Base-by-base conservation (phyloP, 1,140 invertebrate genomes). In the Brachionus koreanus region DNA sequence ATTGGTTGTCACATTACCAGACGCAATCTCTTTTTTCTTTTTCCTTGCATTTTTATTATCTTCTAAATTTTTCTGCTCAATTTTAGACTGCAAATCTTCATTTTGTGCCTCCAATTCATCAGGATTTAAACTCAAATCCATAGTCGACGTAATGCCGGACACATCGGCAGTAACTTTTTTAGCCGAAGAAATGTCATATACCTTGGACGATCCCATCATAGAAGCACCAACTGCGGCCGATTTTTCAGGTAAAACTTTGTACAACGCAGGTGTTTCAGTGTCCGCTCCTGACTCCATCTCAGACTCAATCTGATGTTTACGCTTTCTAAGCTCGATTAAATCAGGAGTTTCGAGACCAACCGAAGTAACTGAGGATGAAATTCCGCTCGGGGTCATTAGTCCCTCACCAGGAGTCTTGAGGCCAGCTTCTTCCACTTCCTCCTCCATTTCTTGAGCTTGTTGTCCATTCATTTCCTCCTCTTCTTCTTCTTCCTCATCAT, bases 311-410 rank as follows among this genome's bases (percentile, higher is more conserved):
- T 74, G 69, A 33, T 29, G 16, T 85, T 97, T 95, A 87, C 94
- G 94, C 89, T 99, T 99, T 72, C 97, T 90, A 43, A 99, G 89
- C 88, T 99, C 97, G 86, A 99, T 98, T 85, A 95, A 95, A 86
- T 98, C 97, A 0, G 97, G 97, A 0, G 97, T 99, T 89, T 99
- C 97, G 85, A 98, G 91, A 72, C 97, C 97, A 63, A 94, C 93
- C 19, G 96, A 95, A 75, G 65, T 69, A 98, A 83, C 39, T 10
- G 69, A 83, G 1, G 39, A 75, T 5, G 67, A 93, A 57, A 98
- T 92, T 35, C 97, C 97, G 84, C 95, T 95, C 0, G 97, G 97
- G 25, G 97, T 99, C 1, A 94, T 93, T 43, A 98, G 89, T 9
- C 90, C 89, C 72, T 79, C 82, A 12, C 52, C 76, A 4, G 83